Evolutionary conservation across 2,888 invertebrate species (phyloP), one percentile per base, ranked within the genome.

Genomic region (Podotricha telesiphe): DNA sequence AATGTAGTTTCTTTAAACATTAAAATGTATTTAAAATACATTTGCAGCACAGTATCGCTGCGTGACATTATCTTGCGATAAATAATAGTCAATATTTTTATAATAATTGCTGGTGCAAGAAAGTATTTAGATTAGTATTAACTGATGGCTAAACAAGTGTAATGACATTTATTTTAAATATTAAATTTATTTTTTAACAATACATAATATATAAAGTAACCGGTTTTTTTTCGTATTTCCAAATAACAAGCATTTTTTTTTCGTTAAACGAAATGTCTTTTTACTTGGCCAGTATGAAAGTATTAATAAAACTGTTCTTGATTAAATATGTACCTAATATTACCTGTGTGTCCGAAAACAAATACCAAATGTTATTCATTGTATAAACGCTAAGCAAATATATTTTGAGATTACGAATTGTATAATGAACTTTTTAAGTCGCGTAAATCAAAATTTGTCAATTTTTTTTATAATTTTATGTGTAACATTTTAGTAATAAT

Each of bases 351-450:
- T 48, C 62, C 48, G 76, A 76, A 74, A 72, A 74, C 77, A 76
- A 77, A 80, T 82, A 84, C 84, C 84, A 83, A 85, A 84, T 83
- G 82, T 82, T 82, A 84, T 81, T 78, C 82, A 82, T 80, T 86
- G 86, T 87, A 87, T 84, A 87, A 83, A 80, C 76, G 77, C 77
- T 80, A 77, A 75, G 70, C 76, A 76, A 82, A 79, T 85, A 82
- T 88, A 85, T 87, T 87, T 88, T 87, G 89, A 89, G 88, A 89
- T 89, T 88, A 86, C 78, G 84, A 86, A 86, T 86, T 86, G 78
- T 84, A 82, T 81, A 78, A 81, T 77, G 77, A 72, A 73, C 67
- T 66, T 74, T 48, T 71, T 76, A 74, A 73, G 76, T 70, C 71
- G 72, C 72, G 72, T 77, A 76, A 78, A 77, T 78, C 76, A 75